Conservation (phyloP, 1,140 invertebrate genomes). For the Hylaeus anthracinus region DNA sequence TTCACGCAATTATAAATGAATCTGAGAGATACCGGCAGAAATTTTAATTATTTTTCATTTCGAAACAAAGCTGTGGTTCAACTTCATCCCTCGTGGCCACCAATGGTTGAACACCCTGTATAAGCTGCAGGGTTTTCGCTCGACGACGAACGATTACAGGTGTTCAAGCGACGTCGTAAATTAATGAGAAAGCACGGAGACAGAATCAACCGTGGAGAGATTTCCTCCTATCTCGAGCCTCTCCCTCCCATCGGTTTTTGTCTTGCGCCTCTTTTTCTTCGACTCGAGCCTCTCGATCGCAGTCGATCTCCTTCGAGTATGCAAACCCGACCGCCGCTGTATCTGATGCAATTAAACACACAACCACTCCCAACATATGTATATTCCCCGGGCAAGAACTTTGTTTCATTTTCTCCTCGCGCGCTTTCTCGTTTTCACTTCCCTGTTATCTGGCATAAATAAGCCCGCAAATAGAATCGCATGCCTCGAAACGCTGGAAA, state of each 20-base stretch:
- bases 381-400: conserved; percentile 28
- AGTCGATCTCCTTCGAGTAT: conserved; percentile 21
- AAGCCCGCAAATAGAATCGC: conserved; percentile 12
- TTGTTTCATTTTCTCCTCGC: conserved; percentile 45
- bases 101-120: too few relatives aligned
- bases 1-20: too few relatives aligned
- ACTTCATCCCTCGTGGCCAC: too few relatives aligned
- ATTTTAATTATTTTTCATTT: too few relatives aligned
- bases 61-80: too few relatives aligned
- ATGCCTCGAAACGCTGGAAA: neutral
- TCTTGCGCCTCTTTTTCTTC: neutral
- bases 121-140: neutral
- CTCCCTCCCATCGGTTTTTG: neutral
- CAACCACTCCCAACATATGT: conserved; percentile 17
- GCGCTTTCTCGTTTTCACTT: conserved; percentile 46
- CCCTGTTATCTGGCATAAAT: conserved; percentile 24
- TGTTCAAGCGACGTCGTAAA: conserved; percentile 4
- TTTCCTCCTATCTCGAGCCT: neutral
- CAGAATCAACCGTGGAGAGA: conserved; percentile 12
- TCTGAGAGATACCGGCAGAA: too few relatives aligned
- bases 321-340: conserved; percentile 24
- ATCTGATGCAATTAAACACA: conserved; percentile 43
- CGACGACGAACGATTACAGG: conserved; percentile 4
- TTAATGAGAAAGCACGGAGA: conserved; percentile 24
- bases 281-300: neutral